phyloP scores from a whole-genome alignment of 2,113 vertebrate species.

The Apus apus region DNA sequence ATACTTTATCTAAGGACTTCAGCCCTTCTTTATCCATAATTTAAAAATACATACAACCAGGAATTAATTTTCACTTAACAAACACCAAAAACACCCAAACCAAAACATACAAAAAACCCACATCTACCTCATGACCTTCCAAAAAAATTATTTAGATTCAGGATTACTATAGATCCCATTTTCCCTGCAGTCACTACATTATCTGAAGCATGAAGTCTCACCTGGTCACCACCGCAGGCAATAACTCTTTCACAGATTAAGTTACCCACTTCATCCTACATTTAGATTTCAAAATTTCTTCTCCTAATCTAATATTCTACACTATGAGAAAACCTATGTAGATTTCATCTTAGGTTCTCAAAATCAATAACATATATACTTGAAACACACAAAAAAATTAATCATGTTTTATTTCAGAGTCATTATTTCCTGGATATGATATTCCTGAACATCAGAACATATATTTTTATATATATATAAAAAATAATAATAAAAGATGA shows the following conservation, averaged over 20 bases:
- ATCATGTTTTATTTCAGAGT: not conserved
- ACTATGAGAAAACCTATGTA: not conserved
- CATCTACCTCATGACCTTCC: not conserved
- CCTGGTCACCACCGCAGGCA: not conserved
- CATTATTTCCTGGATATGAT: not conserved
- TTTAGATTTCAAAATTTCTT: constrained; percentile 20
- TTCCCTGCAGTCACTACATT: not conserved
- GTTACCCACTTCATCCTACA: not conserved
- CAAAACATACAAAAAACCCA: not conserved
- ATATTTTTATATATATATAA: not conserved
- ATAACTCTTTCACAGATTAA: not conserved
- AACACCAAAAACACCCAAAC: too few species aligned
- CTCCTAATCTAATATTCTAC: constrained; percentile 20
- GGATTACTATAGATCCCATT: not conserved
- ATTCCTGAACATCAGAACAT: not conserved
- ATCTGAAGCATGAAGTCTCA: constrained; percentile 19
- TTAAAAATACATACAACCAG: not conserved
- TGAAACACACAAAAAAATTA: not conserved
- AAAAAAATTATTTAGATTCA: not conserved
- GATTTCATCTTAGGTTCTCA: not conserved
- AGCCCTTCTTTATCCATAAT: not conserved
- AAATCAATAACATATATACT: not conserved
- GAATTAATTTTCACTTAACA: not conserved
- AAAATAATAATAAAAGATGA: not conserved
- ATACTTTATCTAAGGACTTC: not conserved